Evolutionary conservation across 2,888 invertebrate genomes (phyloP).

Genomic region (Drosophila yooni): DNA sequence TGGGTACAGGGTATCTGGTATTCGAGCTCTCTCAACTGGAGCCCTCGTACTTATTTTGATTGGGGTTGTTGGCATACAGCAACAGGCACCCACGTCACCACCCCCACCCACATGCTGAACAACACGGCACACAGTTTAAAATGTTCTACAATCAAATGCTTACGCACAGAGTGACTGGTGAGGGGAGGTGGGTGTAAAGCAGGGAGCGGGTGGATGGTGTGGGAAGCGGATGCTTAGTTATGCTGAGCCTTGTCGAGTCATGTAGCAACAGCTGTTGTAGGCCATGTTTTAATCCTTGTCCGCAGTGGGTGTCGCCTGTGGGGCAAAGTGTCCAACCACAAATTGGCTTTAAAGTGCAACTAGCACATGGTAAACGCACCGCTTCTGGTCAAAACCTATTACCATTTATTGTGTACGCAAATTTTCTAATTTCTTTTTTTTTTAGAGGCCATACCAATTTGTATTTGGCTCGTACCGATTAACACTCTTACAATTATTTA

Average conservation of each 20-base stretch:
- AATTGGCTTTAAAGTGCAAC: constrained; percentile 50
- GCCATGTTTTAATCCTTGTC: constrained; percentile 67
- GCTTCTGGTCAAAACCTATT: constrained; percentile 15
- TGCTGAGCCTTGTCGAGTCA: constrained; percentile 69
- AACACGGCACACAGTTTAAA: constrained; percentile 35
- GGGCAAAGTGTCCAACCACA: constrained; percentile 23
- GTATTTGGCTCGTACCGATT: background rate
- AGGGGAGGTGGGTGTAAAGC: background rate
- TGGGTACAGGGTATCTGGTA: background rate
- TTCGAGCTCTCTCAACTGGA: background rate
- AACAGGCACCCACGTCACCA: constrained; percentile 49
- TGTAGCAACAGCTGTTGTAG: constrained; percentile 77
- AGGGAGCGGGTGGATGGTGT: background rate
- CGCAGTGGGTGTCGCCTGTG: constrained; percentile 18
- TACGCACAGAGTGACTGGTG: constrained; percentile 37
- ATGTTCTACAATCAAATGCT: constrained; percentile 69
- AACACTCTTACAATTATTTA: background rate
- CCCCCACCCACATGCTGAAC: constrained; percentile 3
- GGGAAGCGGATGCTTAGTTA: constrained; percentile 26
- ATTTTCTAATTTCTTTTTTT: background rate
- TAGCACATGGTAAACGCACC: constrained; percentile 18
- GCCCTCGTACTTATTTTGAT: background rate
- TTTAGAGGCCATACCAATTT: background rate
- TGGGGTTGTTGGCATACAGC: constrained; percentile 25
- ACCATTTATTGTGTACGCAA: constrained; percentile 1